phyloP scores from a whole-genome alignment of 2,888 invertebrate genomes.

The Noctua janthe region DNA sequence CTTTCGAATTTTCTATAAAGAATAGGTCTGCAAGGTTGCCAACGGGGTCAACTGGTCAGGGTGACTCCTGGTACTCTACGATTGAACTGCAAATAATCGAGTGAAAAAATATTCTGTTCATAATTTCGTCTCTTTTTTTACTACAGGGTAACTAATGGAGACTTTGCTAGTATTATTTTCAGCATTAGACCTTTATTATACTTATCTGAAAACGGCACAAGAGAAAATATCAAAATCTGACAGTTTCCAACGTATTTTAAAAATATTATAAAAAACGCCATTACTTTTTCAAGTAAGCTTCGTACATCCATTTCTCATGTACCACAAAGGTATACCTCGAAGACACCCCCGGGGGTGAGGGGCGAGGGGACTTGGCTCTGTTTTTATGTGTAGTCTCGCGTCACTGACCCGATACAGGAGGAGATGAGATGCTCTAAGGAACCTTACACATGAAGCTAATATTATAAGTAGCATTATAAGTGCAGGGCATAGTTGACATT shows the following conservation, averaged over 20 bases:
- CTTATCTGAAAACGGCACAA: neutral
- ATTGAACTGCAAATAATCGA: neutral
- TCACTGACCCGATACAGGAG: slow-evolving; percentile 53
- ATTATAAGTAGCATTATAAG: neutral
- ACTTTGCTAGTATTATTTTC: neutral
- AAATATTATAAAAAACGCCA: neutral
- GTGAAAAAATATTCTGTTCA: neutral
- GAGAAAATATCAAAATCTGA: neutral
- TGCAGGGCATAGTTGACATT: neutral
- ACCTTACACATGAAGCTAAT: slow-evolving; percentile 31
- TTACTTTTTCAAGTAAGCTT: neutral
- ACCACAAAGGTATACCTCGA: neutral
- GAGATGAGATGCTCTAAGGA: slow-evolving; percentile 41
- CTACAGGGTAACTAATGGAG: neutral
- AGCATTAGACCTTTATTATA: neutral
- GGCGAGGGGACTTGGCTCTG: slow-evolving; percentile 6
- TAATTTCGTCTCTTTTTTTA: neutral
- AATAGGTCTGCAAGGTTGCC: neutral
- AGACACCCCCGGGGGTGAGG: neutral
- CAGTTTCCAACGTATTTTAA: neutral
- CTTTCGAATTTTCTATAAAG: neutral
- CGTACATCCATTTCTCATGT: neutral
- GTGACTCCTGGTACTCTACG: neutral
- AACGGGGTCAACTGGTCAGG: neutral
- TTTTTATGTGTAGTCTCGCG: slow-evolving; percentile 58